Base-by-base conservation (phyloP, 92 coral and sea anemone genomes). In the Virgularia gustaviana region DNA sequence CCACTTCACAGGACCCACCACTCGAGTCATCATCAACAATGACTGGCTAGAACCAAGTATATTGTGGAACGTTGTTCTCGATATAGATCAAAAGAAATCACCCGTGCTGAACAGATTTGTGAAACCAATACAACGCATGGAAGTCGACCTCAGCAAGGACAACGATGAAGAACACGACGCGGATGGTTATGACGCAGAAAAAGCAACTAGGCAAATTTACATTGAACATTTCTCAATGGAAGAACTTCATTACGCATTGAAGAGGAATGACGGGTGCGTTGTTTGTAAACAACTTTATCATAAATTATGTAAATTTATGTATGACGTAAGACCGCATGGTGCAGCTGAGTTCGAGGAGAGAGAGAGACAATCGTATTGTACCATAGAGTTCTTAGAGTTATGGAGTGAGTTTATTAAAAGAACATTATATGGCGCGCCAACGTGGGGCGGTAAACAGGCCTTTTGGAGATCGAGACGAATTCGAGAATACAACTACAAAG, bases 81-180 rank as follows among this genome's bases (percentile, higher is more conserved):
- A 80, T 63, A 85, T 75, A 62, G 89, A 83, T 1, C 83, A 85
- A 56, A 85, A 80, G 67, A 85, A 85, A 63, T 80, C 89, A 4
- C 82, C 83, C 12, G 79, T 83, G n/a, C 83, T 80, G 9, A 70
- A 68, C 65, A 12, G 85, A 25, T 66, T 84, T 58, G 34, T 79
- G 13, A 38, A 74, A 31, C 85, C 85, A 1, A 66, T 84, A 30
- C 75, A 79, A 49, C 65, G 44, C 8, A 8, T 51, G 56, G 85
- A 80, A 24, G 75, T 49, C 36, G 52, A 61, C 18, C 66, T 61
- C 24, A 56, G 49, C 31, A 49, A 18, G 42, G 28, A 4, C 3
- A 25, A 39, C 39, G 55, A 55, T 22, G 68, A 53, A 4, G 68
- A 53, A 12, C 11, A 61, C 7, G 73, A 56, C 22, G 85, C 75